phyloP scores from a whole-genome alignment of 2,888 invertebrate genomes.

The Empis livida region DNA sequence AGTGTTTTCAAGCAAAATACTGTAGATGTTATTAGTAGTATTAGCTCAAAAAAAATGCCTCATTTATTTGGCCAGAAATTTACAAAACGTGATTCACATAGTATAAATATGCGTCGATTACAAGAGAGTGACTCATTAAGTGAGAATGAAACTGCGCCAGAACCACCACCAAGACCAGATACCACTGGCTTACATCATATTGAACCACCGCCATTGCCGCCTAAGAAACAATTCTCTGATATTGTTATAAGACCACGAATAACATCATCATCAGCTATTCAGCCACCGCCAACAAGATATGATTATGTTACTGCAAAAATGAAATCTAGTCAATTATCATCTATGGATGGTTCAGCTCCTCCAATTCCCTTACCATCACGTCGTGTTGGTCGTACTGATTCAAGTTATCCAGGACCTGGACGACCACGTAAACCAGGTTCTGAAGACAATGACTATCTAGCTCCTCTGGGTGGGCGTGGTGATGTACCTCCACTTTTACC shows the following conservation, averaged over 20 bases:
- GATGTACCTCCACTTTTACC: constrained; percentile 37
- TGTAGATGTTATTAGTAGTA: constrained; percentile 37
- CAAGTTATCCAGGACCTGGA: constrained; percentile 37
- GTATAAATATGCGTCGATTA: constrained; percentile 35
- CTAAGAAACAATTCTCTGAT: constrained; percentile 51
- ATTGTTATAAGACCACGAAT: constrained; percentile 38
- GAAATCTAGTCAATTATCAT: constrained; percentile 9
- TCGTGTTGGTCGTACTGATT: constrained; percentile 37
- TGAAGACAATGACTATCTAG: background rate
- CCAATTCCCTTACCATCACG: constrained; percentile 49
- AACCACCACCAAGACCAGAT: constrained; percentile 35
- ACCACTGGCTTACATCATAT: constrained; percentile 33
- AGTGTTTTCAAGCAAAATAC: constrained; percentile 33
- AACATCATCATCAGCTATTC: constrained; percentile 15
- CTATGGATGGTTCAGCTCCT: constrained; percentile 33
- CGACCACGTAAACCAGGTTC: constrained; percentile 40
- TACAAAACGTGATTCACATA: constrained; percentile 33
- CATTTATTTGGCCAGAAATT: constrained; percentile 35
- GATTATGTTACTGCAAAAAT: constrained; percentile 23
- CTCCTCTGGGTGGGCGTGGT: background rate
- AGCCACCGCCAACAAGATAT: constrained; percentile 19
- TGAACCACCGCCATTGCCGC: constrained; percentile 60
- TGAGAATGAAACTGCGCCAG: constrained; percentile 34
- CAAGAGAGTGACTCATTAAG: constrained; percentile 37
- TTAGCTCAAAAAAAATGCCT: constrained; percentile 36